Base-by-base conservation (phyloP, 2,888 invertebrate species). In the Tetragnatha montana region DNA sequence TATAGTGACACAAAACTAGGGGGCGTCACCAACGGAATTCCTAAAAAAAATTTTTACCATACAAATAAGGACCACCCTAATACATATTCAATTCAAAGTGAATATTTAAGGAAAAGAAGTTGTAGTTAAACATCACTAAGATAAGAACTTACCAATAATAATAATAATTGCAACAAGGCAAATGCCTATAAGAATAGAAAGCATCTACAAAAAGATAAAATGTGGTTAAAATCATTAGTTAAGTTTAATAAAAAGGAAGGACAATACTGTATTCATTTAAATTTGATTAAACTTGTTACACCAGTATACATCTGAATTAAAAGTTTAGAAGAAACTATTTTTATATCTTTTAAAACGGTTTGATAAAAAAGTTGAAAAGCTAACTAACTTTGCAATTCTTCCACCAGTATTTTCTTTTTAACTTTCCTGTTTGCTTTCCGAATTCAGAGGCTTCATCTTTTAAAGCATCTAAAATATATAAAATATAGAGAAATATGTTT, bases 361-460 rank as follows among this genome's bases (percentile, higher is more conserved):
- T 47, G 10, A 35, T 69, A 0, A 35, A 69, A 10, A 69, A 47
- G 21, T 21, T 71, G 22, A 47, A 0, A 75, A 10, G 6, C n/a
- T 19, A 35, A 60, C 89, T 82, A 79, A 90, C 90, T 87, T 90
- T 90, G 21, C 90, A 90, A 17, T 90, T 90, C 71, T 87, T 87
- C 90, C 90, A 90, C 90, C 90, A 90, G 35, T 83, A 90, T 60
- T 90, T 90, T 1, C 90, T 47, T 21, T 74, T 82, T n/a, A 90
- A 12, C 51, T 90, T 90, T 14, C 90, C 90, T 8, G 90, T 80
- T 51, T 90, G 90, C 17, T 90, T 87, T 8, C 87, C 87, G 12
- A 90, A 90, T 70, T 90, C 90, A 2, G 82, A 74, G 0, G 90
- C 90, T 82, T 90, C 90, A 69, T 90, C 86, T n/a, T 90, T 81